Evolutionary conservation across 2,113 vertebrate genomes (phyloP).

Genomic region (Melanerpes formicivorus): DNA sequence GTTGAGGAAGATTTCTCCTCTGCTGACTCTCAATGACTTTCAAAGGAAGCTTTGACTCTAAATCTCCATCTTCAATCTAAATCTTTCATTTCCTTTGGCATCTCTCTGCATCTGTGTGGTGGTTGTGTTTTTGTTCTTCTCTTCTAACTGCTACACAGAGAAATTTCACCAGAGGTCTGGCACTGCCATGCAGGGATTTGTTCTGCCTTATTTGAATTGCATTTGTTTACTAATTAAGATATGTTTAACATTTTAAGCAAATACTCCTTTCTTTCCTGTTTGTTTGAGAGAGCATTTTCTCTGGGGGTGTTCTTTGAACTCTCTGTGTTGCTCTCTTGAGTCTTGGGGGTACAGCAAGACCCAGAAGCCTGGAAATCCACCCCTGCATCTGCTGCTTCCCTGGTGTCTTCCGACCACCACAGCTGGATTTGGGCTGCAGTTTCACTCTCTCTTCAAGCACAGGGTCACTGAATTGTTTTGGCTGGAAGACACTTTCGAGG

Average conservation of each 20-base stretch:
- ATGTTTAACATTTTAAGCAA: constrained; percentile 12
- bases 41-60: neutral
- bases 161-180: neutral
- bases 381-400: neutral
- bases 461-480: too few species aligned
- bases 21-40: neutral
- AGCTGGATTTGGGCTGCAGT: neutral
- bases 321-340: neutral
- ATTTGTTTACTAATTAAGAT: constrained; percentile 25
- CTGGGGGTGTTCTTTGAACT: neutral
- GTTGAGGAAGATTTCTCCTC: neutral
- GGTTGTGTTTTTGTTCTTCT: neutral
- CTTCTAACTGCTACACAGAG: neutral
- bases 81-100: neutral
- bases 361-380: neutral
- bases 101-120: neutral
- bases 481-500: too few species aligned
- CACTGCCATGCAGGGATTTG: neutral
- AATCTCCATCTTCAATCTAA: neutral
- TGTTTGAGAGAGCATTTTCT: neutral
- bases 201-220: neutral
- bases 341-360: neutral
- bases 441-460: neutral
- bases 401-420: fast-evolving
- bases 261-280: neutral